These are phyloP conservation scores for Cantharis nigra DNA, from an alignment of 2,888 invertebrate genomes.

Conservation along the genomic window DNA sequence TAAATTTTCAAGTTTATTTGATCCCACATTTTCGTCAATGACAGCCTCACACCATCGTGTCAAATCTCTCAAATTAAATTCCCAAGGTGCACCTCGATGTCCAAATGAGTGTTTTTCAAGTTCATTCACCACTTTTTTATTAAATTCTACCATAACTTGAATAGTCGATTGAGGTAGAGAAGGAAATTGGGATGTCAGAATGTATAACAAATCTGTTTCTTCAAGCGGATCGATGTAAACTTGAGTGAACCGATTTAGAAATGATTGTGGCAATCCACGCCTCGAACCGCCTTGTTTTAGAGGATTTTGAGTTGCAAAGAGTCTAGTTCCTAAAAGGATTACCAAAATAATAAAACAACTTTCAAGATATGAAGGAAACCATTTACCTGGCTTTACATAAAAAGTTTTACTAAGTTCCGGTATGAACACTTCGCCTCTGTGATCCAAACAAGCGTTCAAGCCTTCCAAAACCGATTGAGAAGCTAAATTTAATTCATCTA, in stretches of 20 bases:
- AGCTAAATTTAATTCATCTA: conserved; percentile 97
- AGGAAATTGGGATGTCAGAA: conserved; percentile 70
- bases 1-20: conserved; percentile 61
- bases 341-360: background rate
- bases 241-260: conserved; percentile 95
- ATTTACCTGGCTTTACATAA: conserved; percentile 62
- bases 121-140: conserved; percentile 68
- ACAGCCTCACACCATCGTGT: conserved; percentile 89
- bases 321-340: conserved; percentile 65
- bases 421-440: conserved; percentile 93
- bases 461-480: conserved; percentile 98
- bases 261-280: conserved; percentile 94
- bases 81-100: conserved; percentile 88
- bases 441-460: conserved; percentile 97
- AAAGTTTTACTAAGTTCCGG: conserved; percentile 92
- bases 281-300: conserved; percentile 93
- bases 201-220: conserved; percentile 68
- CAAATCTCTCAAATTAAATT: conserved; percentile 95
- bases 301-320: conserved; percentile 99
- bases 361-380: background rate
- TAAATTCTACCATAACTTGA: conserved; percentile 77
- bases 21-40: conserved; percentile 50
- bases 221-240: conserved; percentile 72
- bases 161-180: conserved; percentile 65
- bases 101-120: conserved; percentile 72